Percentiles rank a stretch among this genome's conserved stretches.
phyloP scores from a whole-genome alignment of 2,888 invertebrate species.

The Amphimallon solstitiale region DNA sequence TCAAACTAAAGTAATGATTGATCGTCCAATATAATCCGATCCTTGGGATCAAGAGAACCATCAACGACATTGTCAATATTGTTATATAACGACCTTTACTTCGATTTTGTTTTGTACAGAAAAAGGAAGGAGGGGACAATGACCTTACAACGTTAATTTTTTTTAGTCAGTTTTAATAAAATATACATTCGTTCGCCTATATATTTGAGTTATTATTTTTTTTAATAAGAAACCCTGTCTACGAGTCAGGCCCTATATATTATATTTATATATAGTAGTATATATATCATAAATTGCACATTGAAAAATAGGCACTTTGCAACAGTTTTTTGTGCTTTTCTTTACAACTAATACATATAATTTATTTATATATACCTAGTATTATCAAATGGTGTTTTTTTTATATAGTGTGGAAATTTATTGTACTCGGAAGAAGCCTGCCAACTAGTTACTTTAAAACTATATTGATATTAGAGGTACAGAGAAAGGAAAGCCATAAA shows the following conservation, averaged over 20 bases:
- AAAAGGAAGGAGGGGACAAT: constrained; percentile 46
- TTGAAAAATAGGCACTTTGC: background rate
- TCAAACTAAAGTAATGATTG: constrained; percentile 37
- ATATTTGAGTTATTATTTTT: constrained; percentile 46
- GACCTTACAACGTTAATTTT: constrained; percentile 45
- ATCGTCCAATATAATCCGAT: constrained; percentile 35
- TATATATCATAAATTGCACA: constrained; percentile 6
- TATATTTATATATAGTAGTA: constrained; percentile 18
- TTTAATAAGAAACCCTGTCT: constrained; percentile 56
- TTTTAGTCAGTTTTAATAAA: constrained; percentile 29
- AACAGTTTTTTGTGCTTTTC: too few species aligned
- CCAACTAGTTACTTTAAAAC: too few species aligned
- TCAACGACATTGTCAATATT: constrained; percentile 16
- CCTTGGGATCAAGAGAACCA: constrained; percentile 31
- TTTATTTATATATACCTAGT: too few species aligned
- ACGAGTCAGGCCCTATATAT: constrained; percentile 60
- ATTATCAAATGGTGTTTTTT: too few species aligned
- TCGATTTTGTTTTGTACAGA: constrained; percentile 50
- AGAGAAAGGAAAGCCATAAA: too few species aligned
- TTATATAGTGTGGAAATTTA: too few species aligned
- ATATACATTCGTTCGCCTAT: constrained; percentile 50
- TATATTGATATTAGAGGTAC: too few species aligned
- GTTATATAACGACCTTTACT: background rate
- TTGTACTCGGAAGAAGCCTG: too few species aligned
- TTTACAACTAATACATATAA: too few species aligned